These are phyloP conservation scores for Xanthorhoe designata DNA, from an alignment of 2,888 invertebrate species.

Conservation along the genomic window DNA sequence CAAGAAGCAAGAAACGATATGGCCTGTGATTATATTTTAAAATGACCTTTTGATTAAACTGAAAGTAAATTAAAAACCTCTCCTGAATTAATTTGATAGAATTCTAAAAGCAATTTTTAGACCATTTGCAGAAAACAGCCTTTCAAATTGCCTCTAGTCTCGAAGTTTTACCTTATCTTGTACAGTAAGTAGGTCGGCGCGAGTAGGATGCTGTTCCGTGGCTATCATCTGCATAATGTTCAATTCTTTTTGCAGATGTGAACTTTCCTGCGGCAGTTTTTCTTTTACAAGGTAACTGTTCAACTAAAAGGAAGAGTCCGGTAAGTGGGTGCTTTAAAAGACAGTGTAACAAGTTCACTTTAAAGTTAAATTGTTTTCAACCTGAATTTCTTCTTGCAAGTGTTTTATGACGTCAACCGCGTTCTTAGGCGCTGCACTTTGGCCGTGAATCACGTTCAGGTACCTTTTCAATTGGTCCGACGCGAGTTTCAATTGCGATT, in stretches of 20 bases:
- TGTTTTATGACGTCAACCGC: constrained; percentile 89
- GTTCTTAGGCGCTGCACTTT: constrained; percentile 77
- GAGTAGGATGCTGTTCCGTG: constrained; percentile 87
- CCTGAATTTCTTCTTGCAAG: constrained; percentile 91
- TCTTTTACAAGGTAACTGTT: constrained; percentile 91
- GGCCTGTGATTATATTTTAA: too few species aligned
- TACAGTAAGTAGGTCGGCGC: constrained; percentile 87
- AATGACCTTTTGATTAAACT: too few species aligned
- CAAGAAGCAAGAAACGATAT: too few species aligned
- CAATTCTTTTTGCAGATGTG: constrained; percentile 87
- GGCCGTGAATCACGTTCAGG: constrained; percentile 83
- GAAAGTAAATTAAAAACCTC: background rate
- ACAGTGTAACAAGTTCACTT: constrained; percentile 40
- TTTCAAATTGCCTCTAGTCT: constrained; percentile 26
- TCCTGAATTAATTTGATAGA: background rate
- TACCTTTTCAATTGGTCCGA: constrained; percentile 88
- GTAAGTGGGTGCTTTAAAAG: constrained; percentile 34
- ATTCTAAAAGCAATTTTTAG: background rate
- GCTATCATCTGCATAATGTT: constrained; percentile 89
- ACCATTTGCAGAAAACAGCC: constrained; percentile 15
- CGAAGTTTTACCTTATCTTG: constrained; percentile 84
- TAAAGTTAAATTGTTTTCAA: constrained; percentile 48
- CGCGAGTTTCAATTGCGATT: constrained; percentile 75
- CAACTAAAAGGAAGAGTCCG: constrained; percentile 67
- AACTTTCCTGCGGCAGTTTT: constrained; percentile 91